A percentile compares a stretch with the other conserved stretches of the same genome.
Conservation (phyloP, 2,888 invertebrate genomes). For the Sthenelais limicola region DNA sequence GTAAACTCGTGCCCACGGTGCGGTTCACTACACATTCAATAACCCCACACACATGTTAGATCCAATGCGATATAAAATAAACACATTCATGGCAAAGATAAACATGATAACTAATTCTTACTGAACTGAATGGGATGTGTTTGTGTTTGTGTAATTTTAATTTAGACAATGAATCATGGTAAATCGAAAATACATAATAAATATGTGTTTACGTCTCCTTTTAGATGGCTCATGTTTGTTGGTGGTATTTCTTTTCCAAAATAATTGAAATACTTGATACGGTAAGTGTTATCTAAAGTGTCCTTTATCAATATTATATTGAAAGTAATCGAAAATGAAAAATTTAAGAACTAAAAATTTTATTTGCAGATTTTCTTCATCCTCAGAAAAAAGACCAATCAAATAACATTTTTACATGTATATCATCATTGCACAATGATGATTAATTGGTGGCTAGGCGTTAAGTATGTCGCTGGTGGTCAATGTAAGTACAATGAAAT, state of each 20-base stretch:
- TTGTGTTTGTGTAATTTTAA: no score
- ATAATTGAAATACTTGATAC: conserved; percentile 71
- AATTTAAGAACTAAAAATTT: background rate
- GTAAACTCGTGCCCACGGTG: no score
- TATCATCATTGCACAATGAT: conserved; percentile 72
- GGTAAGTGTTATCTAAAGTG: conserved; percentile 48
- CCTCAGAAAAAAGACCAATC: conserved; percentile 69
- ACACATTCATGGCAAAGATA: no score
- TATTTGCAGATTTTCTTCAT: conserved; percentile 62
- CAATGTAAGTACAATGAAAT: conserved; percentile 67
- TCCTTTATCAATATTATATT: conserved; percentile 1
- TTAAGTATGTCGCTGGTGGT: conserved; percentile 70
- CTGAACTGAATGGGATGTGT: no score
- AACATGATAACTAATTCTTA: no score
- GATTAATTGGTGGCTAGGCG: conserved; percentile 69
- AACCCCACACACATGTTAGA: no score
- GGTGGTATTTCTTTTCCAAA: conserved; percentile 72
- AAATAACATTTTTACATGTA: conserved; percentile 70
- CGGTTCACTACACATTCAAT: no score
- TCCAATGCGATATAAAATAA: no score
- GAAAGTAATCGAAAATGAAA: background rate
- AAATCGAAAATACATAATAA: no score
- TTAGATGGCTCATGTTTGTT: conserved; percentile 69
- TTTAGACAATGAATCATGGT: no score
- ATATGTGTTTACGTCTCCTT: conserved; percentile 37